Evolutionary conservation across 2,797 vertebrate species (phyloP), one percentile per base, ranked within the genome.

Genomic region (Acipenser transmontanus): DNA sequence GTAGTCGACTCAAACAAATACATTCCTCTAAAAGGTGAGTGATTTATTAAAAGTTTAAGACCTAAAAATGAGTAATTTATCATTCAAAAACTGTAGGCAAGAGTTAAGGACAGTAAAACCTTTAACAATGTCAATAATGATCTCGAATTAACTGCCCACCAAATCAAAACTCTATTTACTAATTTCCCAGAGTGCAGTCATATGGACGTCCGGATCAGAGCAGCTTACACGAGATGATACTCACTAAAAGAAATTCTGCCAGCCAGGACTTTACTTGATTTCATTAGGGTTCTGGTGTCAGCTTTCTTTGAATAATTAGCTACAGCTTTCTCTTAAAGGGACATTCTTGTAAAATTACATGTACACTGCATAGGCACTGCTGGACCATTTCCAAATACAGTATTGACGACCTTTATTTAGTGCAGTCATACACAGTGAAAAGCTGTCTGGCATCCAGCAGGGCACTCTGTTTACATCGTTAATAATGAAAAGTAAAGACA

Each of bases 401-500:
- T 34, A 57, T 11, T 6, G 54, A 14, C 54, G 12, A 11, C 14
- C 54, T n/a, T 68, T 68, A 71, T 71, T 71, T 71, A 71, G n/a
- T 56, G 63, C 63, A 62, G 57, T 64, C 49, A 54, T 64, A 62
- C 50, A 68, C 49, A 51, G 49, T 59, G 57, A 13, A 71, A 59
- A 2, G 8, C 8, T 64, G n/a, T 59, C 57, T 50, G 34, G 56
- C 59, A 6, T 12, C 47, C n/a, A 64, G 64, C 63, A 34, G 5
- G 20, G 47, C 13, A 11, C 17, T 66, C 49, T 62, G 50, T 50
- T 62, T 61, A 57, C 57, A 47, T 68, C 66, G 68, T 71, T 65
- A 20, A 71, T 71, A 65, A 68, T 71, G 6, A 61, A 71, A 64
- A 63, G 34, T 68, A 68, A 60, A 61, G 51, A 13, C 8, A 66